Evolutionary conservation across 2,797 vertebrate genomes (phyloP).

Genomic region (Gymnocypris eckloni): DNA sequence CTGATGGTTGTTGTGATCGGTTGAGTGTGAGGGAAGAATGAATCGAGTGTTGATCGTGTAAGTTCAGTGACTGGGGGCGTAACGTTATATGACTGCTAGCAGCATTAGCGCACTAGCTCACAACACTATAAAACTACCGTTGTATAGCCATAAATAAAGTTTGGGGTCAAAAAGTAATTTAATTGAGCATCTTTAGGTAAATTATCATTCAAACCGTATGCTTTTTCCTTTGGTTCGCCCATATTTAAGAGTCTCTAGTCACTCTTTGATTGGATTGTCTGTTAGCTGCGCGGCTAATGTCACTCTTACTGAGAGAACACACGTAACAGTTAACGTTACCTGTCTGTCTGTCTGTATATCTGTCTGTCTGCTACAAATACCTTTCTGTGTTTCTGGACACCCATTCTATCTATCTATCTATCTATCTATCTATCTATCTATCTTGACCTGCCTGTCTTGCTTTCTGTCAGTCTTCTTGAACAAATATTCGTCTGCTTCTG

Average conservation of each 20-base stretch:
- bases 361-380: not conserved
- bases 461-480: no score
- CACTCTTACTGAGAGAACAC: slow-evolving; percentile 33
- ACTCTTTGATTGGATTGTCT: slow-evolving; percentile 6
- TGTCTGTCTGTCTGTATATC: not conserved
- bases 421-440: not conserved
- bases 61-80: slow-evolving; percentile 15
- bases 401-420: not conserved
- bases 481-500: no score
- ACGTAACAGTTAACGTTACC: not conserved
- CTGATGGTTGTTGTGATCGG: not conserved
- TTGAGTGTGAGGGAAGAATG: not conserved
- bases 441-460: no score
- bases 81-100: slow-evolving; percentile 10
- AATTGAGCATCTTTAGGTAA: not conserved
- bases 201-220: not conserved
- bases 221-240: not conserved
- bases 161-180: not conserved
- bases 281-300: slow-evolving; percentile 49
- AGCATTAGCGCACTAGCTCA: slow-evolving; percentile 28
- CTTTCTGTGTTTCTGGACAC: not conserved
- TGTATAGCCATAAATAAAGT: not conserved
- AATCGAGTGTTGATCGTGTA: slow-evolving; percentile 1
- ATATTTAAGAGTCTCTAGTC: not conserved
- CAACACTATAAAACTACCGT: not conserved